Base-by-base conservation (phyloP, 2,113 vertebrate genomes). In the Otus sunia region DNA sequence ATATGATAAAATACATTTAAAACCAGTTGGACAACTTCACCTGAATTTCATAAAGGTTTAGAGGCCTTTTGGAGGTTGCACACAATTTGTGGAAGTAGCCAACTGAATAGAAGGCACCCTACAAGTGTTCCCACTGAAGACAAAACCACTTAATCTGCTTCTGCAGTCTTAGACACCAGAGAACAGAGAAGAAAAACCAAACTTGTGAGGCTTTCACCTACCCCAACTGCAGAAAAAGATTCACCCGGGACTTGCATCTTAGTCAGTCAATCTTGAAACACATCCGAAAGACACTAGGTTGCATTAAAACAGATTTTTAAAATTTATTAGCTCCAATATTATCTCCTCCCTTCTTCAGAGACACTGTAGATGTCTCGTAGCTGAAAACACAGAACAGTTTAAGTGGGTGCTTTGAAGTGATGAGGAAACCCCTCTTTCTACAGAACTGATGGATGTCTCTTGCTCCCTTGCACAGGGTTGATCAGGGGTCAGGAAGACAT, bases 21-120 rank as follows among this genome's bases (percentile, higher is more conserved):
- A 97, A 95, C 58, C 67, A 69, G 59, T 30, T 80, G 63, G 63
- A 41, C 79, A 90, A 80, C 91, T 90, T 84, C 59, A 88, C 2
- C 45, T 69, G 89, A 86, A 86, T 84, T 86, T 86, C 63, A 36
- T 63, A 78, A 81, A 86, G 45, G 30, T 45, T 76, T 39, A 49
- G 74, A 83, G 39, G 78, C 53, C 9, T 93, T 76, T 10, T 20
- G 29, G 63, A 90, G 27, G 62, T 49, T 76, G 67, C 63, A 92
- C 34, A 69, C 25, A 83, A 86, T 80, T 91, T 77, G 80, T 86
- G 59, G 83, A 94, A 84, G 55, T 69, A 66, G 59, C 55, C 41
- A 94, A 11, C 16, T 58, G 72, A 64, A 60, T 0, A 85, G 73
- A 79, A 88, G 92, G 86, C 41, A 94, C 11, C 20, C 43, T 25